These are phyloP conservation scores for Vulpes vulpes DNA, from an alignment of 2,113 vertebrate species.

Conservation along the genomic window DNA sequence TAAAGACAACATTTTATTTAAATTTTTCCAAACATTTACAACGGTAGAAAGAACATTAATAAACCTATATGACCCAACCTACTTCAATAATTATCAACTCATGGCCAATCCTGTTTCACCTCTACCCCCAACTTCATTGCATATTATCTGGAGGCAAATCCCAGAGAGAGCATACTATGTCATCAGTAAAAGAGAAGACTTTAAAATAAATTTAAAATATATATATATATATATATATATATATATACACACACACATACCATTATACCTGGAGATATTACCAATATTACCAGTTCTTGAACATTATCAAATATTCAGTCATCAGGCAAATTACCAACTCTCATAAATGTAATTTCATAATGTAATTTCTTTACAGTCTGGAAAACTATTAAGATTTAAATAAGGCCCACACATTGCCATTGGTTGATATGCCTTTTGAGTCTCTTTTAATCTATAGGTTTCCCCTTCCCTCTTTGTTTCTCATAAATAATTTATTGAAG, in stretches of 20 bases:
- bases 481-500: neutral
- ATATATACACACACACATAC: neutral
- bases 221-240: neutral
- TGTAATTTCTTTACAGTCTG: neutral
- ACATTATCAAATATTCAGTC: neutral
- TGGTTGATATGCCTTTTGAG: neutral
- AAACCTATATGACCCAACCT: neutral
- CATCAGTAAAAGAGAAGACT: neutral
- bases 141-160: slow-evolving; percentile 37
- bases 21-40: neutral
- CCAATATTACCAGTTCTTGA: neutral
- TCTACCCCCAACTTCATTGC: neutral
- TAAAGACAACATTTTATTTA: neutral
- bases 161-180: neutral
- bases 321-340: neutral
- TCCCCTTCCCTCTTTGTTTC: neutral
- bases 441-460: neutral
- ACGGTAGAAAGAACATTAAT: neutral
- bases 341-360: neutral
- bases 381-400: neutral
- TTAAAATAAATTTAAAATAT: neutral
- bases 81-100: neutral
- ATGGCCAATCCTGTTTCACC: neutral
- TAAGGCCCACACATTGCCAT: neutral
- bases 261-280: neutral